Percentiles rank a stretch among this genome's conserved stretches.
Evolutionary conservation across 1,140 invertebrate genomes (phyloP).

Genomic region (Drosophila pseudoananassae): DNA sequence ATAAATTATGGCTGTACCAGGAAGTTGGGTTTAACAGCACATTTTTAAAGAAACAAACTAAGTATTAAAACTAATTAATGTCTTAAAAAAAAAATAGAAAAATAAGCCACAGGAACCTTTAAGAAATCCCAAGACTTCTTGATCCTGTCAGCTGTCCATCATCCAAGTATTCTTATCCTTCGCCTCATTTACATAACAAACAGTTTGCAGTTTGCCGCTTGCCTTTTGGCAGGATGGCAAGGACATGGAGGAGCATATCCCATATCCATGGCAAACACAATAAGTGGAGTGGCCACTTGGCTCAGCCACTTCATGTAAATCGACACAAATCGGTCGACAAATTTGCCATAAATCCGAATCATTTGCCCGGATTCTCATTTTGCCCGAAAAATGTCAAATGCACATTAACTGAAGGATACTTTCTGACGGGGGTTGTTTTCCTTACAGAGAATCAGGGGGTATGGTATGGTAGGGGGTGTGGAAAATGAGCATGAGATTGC

Average conservation of each 20-base stretch:
- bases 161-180: not conserved
- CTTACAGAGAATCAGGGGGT: not conserved
- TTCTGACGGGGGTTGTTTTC: conserved; percentile 61
- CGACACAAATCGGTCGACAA: conserved; percentile 75
- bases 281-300: conserved; percentile 71
- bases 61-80: not conserved
- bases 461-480: not conserved
- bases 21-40: too few species aligned
- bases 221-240: too few species aligned
- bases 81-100: not conserved
- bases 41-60: not conserved
- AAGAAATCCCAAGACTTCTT: not conserved
- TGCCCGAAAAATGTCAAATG: conserved; percentile 72
- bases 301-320: conserved; percentile 79
- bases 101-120: not conserved
- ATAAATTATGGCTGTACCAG: too few species aligned
- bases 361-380: conserved; percentile 80
- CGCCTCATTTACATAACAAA: conserved; percentile 25
- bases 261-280: conserved; percentile 29
- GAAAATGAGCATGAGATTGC: conserved; percentile 55
- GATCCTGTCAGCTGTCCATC: conserved; percentile 9
- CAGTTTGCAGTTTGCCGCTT: too few species aligned
- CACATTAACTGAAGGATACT: conserved; percentile 66
- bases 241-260: not conserved
- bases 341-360: conserved; percentile 80